Evolutionary conservation across 2,797 vertebrate species (phyloP).

Genomic region (Intellagama lesueurii): DNA sequence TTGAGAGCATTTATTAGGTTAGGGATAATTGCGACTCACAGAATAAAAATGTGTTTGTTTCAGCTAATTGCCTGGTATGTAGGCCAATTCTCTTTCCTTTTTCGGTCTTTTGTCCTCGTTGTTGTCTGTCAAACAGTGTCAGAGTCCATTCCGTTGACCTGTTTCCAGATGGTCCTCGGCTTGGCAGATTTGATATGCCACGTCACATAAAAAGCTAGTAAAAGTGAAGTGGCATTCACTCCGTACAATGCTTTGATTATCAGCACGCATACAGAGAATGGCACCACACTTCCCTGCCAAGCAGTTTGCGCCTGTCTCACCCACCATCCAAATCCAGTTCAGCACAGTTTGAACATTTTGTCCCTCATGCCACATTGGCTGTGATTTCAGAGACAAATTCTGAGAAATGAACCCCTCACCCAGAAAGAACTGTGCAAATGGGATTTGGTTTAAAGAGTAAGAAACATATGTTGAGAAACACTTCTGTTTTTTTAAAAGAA

Average conservation of each 20-base stretch:
- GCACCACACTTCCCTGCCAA: conserved; percentile 49
- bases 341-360: conserved; percentile 52
- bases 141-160: conserved; percentile 65
- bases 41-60: conserved; percentile 31
- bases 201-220: conserved; percentile 70
- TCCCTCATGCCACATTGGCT: conserved; percentile 20
- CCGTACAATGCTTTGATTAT: conserved; percentile 67
- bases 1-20: conserved; percentile 28
- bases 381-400: not conserved
- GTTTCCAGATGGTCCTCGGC: conserved; percentile 69
- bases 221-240: conserved; percentile 73
- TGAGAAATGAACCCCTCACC: not conserved
- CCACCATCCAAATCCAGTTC: conserved; percentile 41
- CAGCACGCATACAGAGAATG: conserved; percentile 52
- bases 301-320: conserved; percentile 55
- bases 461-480: conserved; percentile 13
- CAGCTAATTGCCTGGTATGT: conserved; percentile 24
- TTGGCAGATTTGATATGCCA: conserved; percentile 75
- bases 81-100: not conserved
- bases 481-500: conserved; percentile 30
- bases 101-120: conserved; percentile 43
- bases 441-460: conserved; percentile 14
- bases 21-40: not conserved
- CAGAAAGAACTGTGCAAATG: conserved; percentile 2
- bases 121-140: conserved; percentile 57